These are phyloP conservation scores for Saturnia japonica DNA, from an alignment of 2,888 invertebrate genomes.

Conservation along the genomic window DNA sequence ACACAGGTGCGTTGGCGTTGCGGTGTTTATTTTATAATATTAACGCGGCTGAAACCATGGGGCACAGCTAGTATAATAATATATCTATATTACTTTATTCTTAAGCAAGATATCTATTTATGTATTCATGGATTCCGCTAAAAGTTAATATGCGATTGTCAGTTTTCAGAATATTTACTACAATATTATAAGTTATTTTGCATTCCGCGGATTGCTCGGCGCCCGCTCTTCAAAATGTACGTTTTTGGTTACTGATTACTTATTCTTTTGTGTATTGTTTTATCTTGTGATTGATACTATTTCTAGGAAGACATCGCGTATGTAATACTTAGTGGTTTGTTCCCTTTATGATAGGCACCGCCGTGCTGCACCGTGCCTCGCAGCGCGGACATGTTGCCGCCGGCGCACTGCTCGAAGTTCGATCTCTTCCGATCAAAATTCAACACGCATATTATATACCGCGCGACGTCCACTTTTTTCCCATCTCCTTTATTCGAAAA, in stretches of 20 bases:
- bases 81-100: no score
- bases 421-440: constrained; percentile 55
- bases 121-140: background rate
- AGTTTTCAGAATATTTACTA: constrained; percentile 1
- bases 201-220: constrained; percentile 18
- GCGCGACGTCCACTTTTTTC: constrained; percentile 52
- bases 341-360: constrained; percentile 29
- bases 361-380: constrained; percentile 3
- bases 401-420: constrained; percentile 2
- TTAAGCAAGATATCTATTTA: no score
- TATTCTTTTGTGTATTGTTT: constrained; percentile 19
- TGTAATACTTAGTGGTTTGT: constrained; percentile 34
- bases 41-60: no score
- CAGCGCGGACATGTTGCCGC: no score
- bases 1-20: no score
- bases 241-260: constrained; percentile 21
- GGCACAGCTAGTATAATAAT: no score
- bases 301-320: constrained; percentile 40
- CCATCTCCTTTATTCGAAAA: constrained; percentile 54
- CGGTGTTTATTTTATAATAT: no score
- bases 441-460: constrained; percentile 48
- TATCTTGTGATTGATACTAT: constrained; percentile 22
- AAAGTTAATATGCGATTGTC: background rate
- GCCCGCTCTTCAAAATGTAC: constrained; percentile 17
- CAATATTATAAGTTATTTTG: constrained; percentile 17